These are phyloP conservation scores for Gastrophysa polygoni DNA, from an alignment of 2,888 invertebrate genomes.

Conservation along the genomic window DNA sequence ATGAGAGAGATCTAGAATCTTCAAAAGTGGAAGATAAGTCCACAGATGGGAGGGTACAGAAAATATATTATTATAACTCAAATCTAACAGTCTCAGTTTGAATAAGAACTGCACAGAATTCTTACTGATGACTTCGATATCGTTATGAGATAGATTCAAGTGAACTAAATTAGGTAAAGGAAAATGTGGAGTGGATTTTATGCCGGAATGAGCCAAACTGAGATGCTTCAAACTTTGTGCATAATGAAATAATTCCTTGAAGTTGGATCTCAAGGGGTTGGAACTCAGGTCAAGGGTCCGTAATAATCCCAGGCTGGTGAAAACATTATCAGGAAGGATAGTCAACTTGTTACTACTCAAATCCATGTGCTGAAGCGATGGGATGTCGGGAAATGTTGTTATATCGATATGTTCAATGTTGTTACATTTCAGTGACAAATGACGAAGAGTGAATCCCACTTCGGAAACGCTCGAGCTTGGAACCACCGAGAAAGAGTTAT, in stretches of 20 bases:
- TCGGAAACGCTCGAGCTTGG: conserved; percentile 79
- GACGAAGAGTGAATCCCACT: conserved; percentile 78
- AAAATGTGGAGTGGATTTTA: conserved; percentile 77
- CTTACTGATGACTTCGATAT: conserved; percentile 71
- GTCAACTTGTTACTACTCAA: conserved; percentile 81
- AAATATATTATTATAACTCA: conserved; percentile 72
- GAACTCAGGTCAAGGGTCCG: conserved; percentile 80
- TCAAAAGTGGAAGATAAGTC: conserved; percentile 72
- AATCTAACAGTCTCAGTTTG: conserved; percentile 73
- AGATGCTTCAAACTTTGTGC: conserved; percentile 80
- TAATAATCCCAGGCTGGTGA: conserved; percentile 78
- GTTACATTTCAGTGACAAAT: conserved; percentile 79
- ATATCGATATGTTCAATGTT: conserved; percentile 85
- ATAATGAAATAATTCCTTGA: conserved; percentile 87
- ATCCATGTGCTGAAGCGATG: conserved; percentile 77
- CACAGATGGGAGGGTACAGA: conserved; percentile 77
- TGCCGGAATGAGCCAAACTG: conserved; percentile 76
- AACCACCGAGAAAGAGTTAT: conserved; percentile 79
- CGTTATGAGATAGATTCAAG: conserved; percentile 81
- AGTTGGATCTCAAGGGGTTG: conserved; percentile 82
- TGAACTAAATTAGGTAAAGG: conserved; percentile 78
- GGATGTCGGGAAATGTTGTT: conserved; percentile 83
- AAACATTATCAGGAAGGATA: conserved; percentile 88
- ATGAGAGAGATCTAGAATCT: conserved; percentile 77
- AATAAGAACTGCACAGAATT: conserved; percentile 74